Base-by-base conservation (phyloP, 2,888 invertebrate species). In the Oxyteleia sp. region DNA sequence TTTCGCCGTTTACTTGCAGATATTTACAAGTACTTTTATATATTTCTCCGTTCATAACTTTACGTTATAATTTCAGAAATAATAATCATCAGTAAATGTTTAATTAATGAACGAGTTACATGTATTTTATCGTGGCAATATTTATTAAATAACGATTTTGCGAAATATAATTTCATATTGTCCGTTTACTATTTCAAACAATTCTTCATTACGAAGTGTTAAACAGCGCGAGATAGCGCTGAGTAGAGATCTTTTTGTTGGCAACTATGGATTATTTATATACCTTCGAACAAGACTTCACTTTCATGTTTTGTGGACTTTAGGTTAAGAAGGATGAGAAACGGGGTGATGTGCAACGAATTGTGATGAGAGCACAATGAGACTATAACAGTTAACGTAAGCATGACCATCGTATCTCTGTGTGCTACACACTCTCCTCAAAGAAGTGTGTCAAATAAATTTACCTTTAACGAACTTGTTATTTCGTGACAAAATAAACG, bases 281-380 rank as follows among this genome's bases (percentile, higher is more conserved):
- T 69, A 71, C 76, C 69, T 66, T 59, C 55, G 76, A 76, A 75
- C 64, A 71, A 71, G 59, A 71, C 71, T 71, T 49, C 74, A 75
- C 69, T 75, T 72, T 55, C 66, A 74, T 68, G 74, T 78, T 74
- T 74, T 57, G 66, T 68, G 49, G 74, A 78, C 82, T 83, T 83
- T 72, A 29, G 78, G 72, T 76, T 68, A 78, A 78, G 71, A 78
- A 83, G 53, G 68, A 74, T 68, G 82, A 66, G 74, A 53, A 69
- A 64, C 29, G 53, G 43, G 51, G 23, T 63, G 75, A 66, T 63
- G 72, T 53, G 72, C 69, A 57, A 79, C 68, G 75, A 80, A 71
- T 76, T 72, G 64, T 55, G 61, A 75, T 38, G 71, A 66, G 59
- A 16, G 57, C 16, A 69, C 57, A 43, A 57, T 20, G 59, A 78